Percentiles rank a stretch among this genome's conserved stretches.
These are phyloP conservation scores for Amniataba percoides DNA, from an alignment of 2,797 vertebrate genomes.

Conservation along the genomic window DNA sequence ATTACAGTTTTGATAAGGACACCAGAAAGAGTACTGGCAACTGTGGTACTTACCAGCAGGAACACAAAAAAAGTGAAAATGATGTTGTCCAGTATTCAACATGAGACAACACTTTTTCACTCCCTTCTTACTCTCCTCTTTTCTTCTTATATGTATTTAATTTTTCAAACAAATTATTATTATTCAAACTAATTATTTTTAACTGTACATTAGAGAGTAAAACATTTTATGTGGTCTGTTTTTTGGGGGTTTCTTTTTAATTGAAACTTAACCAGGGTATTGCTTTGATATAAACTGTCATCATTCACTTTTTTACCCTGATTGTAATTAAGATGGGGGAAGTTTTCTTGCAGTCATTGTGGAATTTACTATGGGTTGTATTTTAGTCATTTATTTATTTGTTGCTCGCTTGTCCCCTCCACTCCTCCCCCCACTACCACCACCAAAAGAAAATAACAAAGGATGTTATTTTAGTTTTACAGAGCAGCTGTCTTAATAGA, in stretches of 20 bases:
- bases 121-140: neutral
- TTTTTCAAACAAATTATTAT: neutral
- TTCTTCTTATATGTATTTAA: neutral
- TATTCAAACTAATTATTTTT: too few relatives aligned
- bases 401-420: neutral
- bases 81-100: neutral
- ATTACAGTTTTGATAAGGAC: neutral
- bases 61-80: conserved; percentile 11
- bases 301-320: neutral
- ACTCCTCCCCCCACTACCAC: neutral
- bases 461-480: neutral
- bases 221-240: neutral
- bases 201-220: neutral
- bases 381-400: neutral
- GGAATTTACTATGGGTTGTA: neutral
- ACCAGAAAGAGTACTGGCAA: neutral
- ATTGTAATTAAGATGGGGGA: neutral
- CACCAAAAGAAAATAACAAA: too few relatives aligned
- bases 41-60: neutral
- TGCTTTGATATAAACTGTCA: too few relatives aligned
- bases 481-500: neutral
- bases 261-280: neutral
- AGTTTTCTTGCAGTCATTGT: neutral
- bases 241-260: neutral
- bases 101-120: neutral